A percentile compares a stretch with the other conserved stretches of the same genome.
These are phyloP conservation scores for Drosophila ananassae DNA, from an alignment of 1,140 invertebrate species.

Conservation along the genomic window DNA sequence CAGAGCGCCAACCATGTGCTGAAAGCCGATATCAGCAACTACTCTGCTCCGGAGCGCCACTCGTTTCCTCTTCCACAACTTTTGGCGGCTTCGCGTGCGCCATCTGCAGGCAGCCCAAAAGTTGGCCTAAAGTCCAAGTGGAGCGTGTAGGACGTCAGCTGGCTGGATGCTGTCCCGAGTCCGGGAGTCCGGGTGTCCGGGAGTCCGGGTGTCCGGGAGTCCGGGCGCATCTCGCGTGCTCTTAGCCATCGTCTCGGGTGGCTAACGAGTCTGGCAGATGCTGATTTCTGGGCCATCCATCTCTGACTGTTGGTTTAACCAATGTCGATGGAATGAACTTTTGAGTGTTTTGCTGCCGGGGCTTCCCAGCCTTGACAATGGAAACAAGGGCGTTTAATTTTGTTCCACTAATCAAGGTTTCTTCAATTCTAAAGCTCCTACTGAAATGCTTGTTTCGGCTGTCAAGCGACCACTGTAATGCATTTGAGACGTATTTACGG, in stretches of 20 bases:
- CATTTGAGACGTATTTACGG: conserved; percentile 12
- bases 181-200: background rate
- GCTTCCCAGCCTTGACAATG: too few relatives aligned
- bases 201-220: background rate
- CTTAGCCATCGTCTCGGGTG: conserved; percentile 8
- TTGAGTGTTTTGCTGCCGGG: background rate
- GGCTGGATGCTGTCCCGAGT: conserved; percentile 12
- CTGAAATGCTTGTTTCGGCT: background rate
- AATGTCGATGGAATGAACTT: conserved; percentile 32
- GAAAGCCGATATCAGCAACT: conserved; percentile 78
- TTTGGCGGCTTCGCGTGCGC: conserved; percentile 56
- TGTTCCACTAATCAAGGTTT: too few relatives aligned
- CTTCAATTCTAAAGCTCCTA: background rate
- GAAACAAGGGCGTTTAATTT: too few relatives aligned
- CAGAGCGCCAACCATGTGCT: conserved; percentile 21
- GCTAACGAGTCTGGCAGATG: conserved; percentile 61
- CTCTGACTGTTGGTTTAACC: conserved; percentile 9
- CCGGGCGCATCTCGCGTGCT: conserved; percentile 14
- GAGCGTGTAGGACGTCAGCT: conserved; percentile 71
- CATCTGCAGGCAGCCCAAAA: conserved; percentile 61
- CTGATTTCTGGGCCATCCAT: conserved; percentile 50
- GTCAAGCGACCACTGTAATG: background rate
- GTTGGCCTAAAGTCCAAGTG: conserved; percentile 64
- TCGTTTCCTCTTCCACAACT: conserved; percentile 10
- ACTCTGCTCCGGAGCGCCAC: conserved; percentile 45